Evolutionary conservation across 2,113 vertebrate genomes (phyloP).

Genomic region (Morone chrysops): DNA sequence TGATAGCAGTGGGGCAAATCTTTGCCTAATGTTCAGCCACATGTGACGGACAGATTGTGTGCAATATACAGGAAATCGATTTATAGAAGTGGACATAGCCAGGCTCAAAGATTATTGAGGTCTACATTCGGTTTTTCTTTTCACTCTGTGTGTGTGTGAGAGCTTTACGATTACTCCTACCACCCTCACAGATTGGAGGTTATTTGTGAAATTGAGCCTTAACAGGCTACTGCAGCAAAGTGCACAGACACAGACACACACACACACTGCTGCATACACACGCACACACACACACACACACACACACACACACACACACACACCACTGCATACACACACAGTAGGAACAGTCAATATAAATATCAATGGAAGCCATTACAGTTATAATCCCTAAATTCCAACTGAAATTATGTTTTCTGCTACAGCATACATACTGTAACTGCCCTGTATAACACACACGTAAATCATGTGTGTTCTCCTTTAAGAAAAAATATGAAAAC

Average conservation of each 20-base stretch:
- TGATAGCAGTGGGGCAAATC: neutral
- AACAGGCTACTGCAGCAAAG: constrained; percentile 15
- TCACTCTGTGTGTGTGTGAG: constrained; percentile 15
- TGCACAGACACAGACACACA: constrained; percentile 1
- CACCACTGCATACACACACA: neutral
- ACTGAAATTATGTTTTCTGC: neutral
- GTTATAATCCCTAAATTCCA: constrained; percentile 6
- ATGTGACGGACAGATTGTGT: constrained; percentile 14
- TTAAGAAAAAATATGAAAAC: neutral
- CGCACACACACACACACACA: neutral
- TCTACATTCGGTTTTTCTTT: constrained; percentile 15
- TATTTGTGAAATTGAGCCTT: constrained; percentile 30
- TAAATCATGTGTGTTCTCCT: neutral
- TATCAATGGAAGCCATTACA: neutral
- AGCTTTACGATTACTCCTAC: constrained; percentile 12
- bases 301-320: constrained; percentile 19
- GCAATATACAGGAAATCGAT: constrained; percentile 31
- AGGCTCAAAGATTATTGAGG: neutral
- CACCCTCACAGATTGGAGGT: constrained; percentile 8
- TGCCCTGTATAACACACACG: neutral
- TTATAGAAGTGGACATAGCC: neutral
- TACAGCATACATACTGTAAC: neutral
- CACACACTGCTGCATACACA: neutral
- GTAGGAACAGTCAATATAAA: neutral
- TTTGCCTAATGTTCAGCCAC: constrained; percentile 13